Percentiles rank a stretch among this genome's conserved stretches.
phyloP scores from a whole-genome alignment of 2,888 invertebrate species.

The Corythucha ciliata region DNA sequence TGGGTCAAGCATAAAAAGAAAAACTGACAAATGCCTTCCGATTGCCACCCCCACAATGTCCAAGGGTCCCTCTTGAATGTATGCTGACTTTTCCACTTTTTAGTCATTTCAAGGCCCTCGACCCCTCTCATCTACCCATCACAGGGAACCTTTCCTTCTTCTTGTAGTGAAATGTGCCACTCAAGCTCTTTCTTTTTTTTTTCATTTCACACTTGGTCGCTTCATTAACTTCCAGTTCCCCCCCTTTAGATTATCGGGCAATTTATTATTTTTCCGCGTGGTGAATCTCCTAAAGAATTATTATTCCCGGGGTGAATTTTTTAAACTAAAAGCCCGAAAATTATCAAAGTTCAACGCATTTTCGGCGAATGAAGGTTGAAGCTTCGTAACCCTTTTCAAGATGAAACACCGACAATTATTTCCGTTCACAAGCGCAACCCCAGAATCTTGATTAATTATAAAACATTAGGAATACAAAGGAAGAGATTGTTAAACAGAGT shows the following conservation, averaged over 20 bases:
- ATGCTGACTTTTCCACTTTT: slow-evolving; percentile 3
- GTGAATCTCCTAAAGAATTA: no score
- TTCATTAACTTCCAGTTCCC: background rate
- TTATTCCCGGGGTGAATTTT: background rate
- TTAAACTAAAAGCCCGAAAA: background rate
- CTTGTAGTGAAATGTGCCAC: slow-evolving; percentile 5
- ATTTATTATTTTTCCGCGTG: no score
- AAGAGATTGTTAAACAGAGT: no score
- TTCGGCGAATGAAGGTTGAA: background rate
- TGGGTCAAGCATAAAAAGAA: slow-evolving; percentile 1
- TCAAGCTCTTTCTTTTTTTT: slow-evolving; percentile 1
- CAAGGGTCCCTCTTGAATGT: no score
- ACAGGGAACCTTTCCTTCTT: background rate
- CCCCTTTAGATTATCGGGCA: no score
- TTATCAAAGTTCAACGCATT: background rate
- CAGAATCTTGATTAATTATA: no score
- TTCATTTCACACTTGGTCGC: slow-evolving; percentile 11
- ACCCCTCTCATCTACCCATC: no score
- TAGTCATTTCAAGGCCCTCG: no score
- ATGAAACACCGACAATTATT: no score
- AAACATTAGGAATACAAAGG: no score
- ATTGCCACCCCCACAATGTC: background rate
- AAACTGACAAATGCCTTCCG: slow-evolving; percentile 11
- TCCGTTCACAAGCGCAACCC: no score
- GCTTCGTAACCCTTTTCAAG: no score